Conservation (phyloP, 2,797 vertebrate species). For the Fistularia commersonii region DNA sequence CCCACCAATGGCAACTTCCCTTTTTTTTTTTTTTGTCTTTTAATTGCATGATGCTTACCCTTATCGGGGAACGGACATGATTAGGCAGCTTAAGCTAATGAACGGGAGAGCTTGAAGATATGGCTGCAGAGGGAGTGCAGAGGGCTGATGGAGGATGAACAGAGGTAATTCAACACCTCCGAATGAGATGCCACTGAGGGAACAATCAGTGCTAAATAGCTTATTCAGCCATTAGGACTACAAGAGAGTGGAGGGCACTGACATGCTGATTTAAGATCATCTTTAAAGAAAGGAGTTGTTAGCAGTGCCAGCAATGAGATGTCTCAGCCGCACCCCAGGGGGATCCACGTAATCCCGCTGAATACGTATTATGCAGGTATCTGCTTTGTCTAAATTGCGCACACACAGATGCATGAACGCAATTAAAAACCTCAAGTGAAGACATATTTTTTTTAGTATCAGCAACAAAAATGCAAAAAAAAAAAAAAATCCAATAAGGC, state of each 20-base stretch:
- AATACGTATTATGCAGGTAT: too few species aligned
- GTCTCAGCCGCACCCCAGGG: too few species aligned
- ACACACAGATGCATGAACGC: too few species aligned
- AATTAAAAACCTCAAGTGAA: too few species aligned
- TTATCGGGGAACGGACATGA: conserved; percentile 44
- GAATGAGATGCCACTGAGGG: conserved; percentile 43
- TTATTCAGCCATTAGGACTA: conserved; percentile 60
- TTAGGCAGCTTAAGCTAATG: conserved; percentile 61
- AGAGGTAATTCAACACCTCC: conserved; percentile 60
- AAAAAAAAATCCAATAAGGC: too few species aligned
- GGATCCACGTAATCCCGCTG: too few species aligned
- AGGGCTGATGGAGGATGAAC: conserved; percentile 28
- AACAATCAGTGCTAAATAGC: conserved; percentile 66
- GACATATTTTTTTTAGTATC: too few species aligned
- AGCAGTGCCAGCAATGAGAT: too few species aligned
- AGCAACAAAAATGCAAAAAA: too few species aligned
- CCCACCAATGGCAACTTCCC: conserved; percentile 27
- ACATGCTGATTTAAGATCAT: too few species aligned
- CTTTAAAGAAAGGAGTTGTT: too few species aligned
- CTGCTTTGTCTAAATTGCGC: too few species aligned
- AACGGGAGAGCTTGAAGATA: conserved; percentile 39
- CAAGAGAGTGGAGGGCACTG: conserved; percentile 7
- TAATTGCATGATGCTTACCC: conserved; percentile 17
- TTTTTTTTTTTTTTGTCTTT: conserved; percentile 10
- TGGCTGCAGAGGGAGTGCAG: conserved; percentile 24